phyloP scores from a whole-genome alignment of 2,797 vertebrate genomes.

The Nothura maculosa region DNA sequence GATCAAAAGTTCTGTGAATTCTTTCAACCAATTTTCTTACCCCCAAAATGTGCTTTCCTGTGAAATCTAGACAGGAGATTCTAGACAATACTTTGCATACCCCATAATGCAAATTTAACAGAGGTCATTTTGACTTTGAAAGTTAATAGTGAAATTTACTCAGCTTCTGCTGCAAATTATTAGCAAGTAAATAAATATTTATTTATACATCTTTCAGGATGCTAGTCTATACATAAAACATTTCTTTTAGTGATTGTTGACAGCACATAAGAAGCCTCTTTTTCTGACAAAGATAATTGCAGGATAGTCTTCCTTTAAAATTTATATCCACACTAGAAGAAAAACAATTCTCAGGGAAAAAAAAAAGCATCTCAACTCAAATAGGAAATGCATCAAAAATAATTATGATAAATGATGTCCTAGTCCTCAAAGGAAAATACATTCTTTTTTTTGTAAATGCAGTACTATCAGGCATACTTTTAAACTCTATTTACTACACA shows the following conservation, averaged over 20 bases:
- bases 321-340: background rate
- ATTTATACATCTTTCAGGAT: background rate
- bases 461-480: background rate
- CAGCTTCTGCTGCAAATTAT: background rate
- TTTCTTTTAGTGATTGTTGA: constrained; percentile 5
- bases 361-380: background rate
- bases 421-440: background rate
- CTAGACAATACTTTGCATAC: background rate
- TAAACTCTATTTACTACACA: background rate
- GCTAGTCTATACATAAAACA: background rate
- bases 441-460: background rate
- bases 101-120: background rate
- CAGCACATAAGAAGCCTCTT: background rate
- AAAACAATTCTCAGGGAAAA: background rate
- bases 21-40: background rate
- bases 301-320: background rate
- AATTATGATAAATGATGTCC: background rate
- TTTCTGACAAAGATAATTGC: background rate
- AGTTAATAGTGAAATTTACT: background rate
- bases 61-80: background rate
- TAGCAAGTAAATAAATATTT: background rate
- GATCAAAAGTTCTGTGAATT: background rate
- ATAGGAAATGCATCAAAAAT: background rate
- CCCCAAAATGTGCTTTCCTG: background rate
- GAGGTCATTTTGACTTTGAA: background rate